A percentile compares a stretch with the other conserved stretches of the same genome.
These are phyloP conservation scores for Eumacrocentrus americanus DNA, from an alignment of 2,888 invertebrate species.

Conservation along the genomic window DNA sequence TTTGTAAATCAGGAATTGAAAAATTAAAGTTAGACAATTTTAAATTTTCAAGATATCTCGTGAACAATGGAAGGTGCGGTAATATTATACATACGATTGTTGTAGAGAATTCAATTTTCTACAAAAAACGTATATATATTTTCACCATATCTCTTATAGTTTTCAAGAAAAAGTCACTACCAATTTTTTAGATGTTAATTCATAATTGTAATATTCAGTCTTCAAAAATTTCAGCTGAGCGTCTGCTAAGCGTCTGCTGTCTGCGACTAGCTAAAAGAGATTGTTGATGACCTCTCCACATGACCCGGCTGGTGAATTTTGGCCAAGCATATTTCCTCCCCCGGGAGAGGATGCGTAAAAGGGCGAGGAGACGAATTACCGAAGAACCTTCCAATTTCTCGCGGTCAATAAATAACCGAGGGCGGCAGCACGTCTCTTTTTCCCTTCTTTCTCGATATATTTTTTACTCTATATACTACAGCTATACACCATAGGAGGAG, in stretches of 20 bases:
- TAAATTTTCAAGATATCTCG: too few species aligned
- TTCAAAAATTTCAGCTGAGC: neutral
- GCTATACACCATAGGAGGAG: neutral
- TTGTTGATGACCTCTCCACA: conserved; percentile 4
- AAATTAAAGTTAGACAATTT: too few species aligned
- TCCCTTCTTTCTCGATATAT: neutral
- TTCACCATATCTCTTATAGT: too few species aligned
- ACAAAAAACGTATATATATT: too few species aligned
- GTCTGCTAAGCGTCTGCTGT: neutral
- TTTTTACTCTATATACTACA: neutral
- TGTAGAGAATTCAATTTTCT: too few species aligned
- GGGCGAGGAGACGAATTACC: conserved; percentile 21
- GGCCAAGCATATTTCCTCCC: conserved; percentile 30
- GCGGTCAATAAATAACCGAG: conserved; percentile 40
- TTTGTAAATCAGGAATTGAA: too few species aligned
- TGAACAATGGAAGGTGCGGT: too few species aligned
- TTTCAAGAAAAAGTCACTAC: too few species aligned
- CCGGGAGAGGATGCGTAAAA: conserved; percentile 9
- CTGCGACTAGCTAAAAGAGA: conserved; percentile 7
- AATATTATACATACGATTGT: too few species aligned
- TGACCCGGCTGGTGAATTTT: conserved; percentile 22
- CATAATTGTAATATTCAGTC: too few species aligned
- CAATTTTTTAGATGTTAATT: too few species aligned
- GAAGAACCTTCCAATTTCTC: conserved; percentile 30
- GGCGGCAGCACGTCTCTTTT: conserved; percentile 16